Evolutionary conservation across 2,797 vertebrate species (phyloP).

Genomic region (Betta splendens): DNA sequence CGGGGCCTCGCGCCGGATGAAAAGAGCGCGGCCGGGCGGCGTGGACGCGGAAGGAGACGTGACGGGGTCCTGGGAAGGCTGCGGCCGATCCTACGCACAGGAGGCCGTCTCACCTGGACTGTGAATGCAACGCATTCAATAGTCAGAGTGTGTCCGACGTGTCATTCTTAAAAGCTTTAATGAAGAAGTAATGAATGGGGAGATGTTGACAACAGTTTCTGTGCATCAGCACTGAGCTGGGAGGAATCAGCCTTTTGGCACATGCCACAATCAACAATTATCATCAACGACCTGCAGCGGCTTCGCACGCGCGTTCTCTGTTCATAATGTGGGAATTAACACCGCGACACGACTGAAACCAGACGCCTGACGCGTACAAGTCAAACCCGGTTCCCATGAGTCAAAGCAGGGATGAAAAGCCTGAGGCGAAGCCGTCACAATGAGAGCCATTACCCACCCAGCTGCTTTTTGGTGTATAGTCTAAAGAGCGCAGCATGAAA

Average conservation of each 20-base stretch:
- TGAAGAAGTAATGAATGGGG: background rate
- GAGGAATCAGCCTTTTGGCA: conserved; percentile 33
- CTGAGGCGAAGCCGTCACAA: conserved; percentile 50
- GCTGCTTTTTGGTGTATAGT: conserved; percentile 62
- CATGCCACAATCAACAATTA: conserved; percentile 10
- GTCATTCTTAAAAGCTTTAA: too few species aligned
- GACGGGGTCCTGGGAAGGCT: conserved; percentile 39
- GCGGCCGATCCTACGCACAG: conserved; percentile 40
- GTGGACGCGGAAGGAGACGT: conserved; percentile 30
- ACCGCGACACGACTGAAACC: conserved; percentile 47
- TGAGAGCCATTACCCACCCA: conserved; percentile 55
- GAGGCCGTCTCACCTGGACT: conserved; percentile 16
- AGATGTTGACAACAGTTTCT: conserved; percentile 19
- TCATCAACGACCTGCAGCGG: conserved; percentile 24
- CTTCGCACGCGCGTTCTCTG: conserved; percentile 35
- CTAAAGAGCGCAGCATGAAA: conserved; percentile 65
- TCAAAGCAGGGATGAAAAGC: conserved; percentile 67
- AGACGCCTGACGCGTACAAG: conserved; percentile 53
- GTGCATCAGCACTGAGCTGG: background rate
- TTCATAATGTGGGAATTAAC: conserved; percentile 44
- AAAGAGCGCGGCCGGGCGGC: conserved; percentile 21
- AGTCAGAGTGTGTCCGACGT: too few species aligned
- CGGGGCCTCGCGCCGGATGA: conserved; percentile 21
- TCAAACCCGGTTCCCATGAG: conserved; percentile 72
- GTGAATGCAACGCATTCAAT: conserved; percentile 8